Evolutionary conservation across 2,113 vertebrate genomes (phyloP), one percentile per base, ranked within the genome.

Genomic region (Myrmecophaga tridactyla): DNA sequence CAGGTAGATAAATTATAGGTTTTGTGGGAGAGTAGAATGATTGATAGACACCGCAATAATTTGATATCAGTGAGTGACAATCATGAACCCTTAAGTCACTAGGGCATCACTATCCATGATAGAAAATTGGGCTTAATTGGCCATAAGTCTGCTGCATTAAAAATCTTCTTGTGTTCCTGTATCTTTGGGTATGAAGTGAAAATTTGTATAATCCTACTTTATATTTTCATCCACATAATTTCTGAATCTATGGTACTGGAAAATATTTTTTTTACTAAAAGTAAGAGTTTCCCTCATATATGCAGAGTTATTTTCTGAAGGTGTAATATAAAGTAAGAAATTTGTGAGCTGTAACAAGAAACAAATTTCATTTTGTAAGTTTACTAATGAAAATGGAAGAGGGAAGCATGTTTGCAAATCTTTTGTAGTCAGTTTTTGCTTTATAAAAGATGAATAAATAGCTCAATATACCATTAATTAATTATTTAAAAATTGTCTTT

Each of bases 391-490:
- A 84, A 31, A 78, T 67, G 23, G n/a, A 23, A 80, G 6, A 75
- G 8, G 2, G 6, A 87, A 73, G 31, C 18, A 83, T 51, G 27
- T n/a, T 91, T 90, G 29, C 63, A 76, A 83, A 84, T 93, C 83
- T 48, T 85, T 92, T 77, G 18, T n/a, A 76, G 82, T 81, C 31
- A 63, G 70, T 86, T 90, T 15, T 46, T 67, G 20, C 17, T 80
- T 70, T 72, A 78, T 29, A 29, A 78, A 78, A 80, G 6, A 60
- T 58, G 29, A 72, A 88, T 62, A 86, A 92, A 53, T 76, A 77
- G 18, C 11, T 90, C 34, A 76, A 21, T 53, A 93, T 70, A 87
- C 86, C n/a, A 92, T 62, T 89, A 76, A 89, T 39, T 89, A 86
- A 86, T 80, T 75, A 15, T 20, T 25, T 51, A 25, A 53, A 73